Percentiles rank a stretch among this genome's conserved stretches.
Conservation (phyloP, 2,888 invertebrate species). For the Cinara cedri region DNA sequence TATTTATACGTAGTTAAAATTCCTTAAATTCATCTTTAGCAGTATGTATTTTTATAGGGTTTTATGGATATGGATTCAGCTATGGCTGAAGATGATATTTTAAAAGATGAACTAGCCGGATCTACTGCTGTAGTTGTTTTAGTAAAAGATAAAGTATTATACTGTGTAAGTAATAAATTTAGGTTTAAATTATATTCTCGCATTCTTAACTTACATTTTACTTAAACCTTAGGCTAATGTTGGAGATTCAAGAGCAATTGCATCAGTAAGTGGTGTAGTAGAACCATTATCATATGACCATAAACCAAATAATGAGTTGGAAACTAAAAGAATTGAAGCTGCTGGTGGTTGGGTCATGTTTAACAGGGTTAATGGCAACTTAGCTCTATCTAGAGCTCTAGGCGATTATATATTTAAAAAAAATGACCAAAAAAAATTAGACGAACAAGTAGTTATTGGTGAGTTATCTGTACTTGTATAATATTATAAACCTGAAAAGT, state of each 20-base stretch:
- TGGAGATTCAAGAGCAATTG: conserved; percentile 95
- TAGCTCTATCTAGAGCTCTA: conserved; percentile 92
- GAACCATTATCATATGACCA: conserved; percentile 87
- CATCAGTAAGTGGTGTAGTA: conserved; percentile 80
- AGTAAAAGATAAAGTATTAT: conserved; percentile 82
- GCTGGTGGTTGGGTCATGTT: conserved; percentile 98
- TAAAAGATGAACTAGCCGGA: conserved; percentile 92
- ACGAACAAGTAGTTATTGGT: conserved; percentile 98
- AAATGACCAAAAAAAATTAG: conserved; percentile 81
- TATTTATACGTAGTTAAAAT: not conserved
- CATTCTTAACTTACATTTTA: not conserved
- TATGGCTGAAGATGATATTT: conserved; percentile 86
- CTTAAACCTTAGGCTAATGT: conserved; percentile 77
- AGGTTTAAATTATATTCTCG: not conserved
- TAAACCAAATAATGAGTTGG: conserved; percentile 89
- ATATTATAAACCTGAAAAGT: too few relatives aligned
- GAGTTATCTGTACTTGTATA: too few relatives aligned
- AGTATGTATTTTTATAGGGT: conserved; percentile 66
- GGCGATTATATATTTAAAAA: conserved; percentile 97
- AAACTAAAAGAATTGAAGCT: conserved; percentile 85
- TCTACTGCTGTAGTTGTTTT: conserved; percentile 89
- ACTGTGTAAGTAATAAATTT: conserved; percentile 71
- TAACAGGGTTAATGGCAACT: conserved; percentile 96
- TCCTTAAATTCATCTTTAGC: not conserved
- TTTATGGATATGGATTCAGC: conserved; percentile 91